phyloP scores from a whole-genome alignment of 2,888 invertebrate species.

The Octodonta nipae region DNA sequence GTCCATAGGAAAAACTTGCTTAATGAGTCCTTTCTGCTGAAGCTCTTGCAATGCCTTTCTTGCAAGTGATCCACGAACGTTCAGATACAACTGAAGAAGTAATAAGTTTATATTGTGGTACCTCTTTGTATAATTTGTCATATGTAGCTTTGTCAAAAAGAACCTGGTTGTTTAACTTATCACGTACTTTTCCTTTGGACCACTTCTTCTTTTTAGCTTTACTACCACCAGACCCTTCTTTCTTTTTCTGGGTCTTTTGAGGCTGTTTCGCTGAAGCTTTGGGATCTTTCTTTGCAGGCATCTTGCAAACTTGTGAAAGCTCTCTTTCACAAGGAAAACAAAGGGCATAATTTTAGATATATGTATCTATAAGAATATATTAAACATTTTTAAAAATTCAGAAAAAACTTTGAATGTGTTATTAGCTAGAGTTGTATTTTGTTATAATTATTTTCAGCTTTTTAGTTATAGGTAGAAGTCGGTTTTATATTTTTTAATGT shows the following conservation, averaged over 20 bases:
- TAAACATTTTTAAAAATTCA: no score
- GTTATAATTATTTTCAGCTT: no score
- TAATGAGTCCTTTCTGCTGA: constrained; percentile 85
- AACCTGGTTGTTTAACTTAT: constrained; percentile 98
- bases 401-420: no score
- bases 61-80: constrained; percentile 90
- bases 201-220: constrained; percentile 99
- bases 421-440: no score
- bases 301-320: no score
- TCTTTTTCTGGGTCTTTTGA: constrained; percentile 88
- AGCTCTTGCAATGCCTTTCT: constrained; percentile 88
- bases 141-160: constrained; percentile 96
- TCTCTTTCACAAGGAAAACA: no score
- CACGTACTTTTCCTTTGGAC: constrained; percentile 99
- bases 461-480: no score
- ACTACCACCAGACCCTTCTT: constrained; percentile 86
- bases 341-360: no score
- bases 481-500: no score
- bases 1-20: no score
- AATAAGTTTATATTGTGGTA: constrained; percentile 92
- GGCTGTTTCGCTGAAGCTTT: constrained; percentile 84
- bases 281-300: constrained; percentile 89
- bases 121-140: constrained; percentile 92
- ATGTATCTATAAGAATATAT: no score
- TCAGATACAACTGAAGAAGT: constrained; percentile 98